Conservation (phyloP, 1,140 invertebrate species). For the Babylonia areolata region DNA sequence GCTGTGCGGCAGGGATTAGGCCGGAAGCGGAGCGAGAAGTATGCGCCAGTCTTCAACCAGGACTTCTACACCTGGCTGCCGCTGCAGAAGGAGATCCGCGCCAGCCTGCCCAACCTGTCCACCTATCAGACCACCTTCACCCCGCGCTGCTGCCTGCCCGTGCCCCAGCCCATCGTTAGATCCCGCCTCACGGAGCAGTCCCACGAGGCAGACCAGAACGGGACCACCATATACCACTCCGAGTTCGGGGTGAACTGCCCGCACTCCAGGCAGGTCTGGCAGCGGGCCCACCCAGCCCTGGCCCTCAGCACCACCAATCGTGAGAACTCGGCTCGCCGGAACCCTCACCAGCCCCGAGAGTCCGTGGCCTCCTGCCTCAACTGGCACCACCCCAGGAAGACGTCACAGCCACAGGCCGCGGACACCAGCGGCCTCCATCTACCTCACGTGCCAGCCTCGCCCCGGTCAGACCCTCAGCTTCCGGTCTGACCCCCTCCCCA, state of each 20-base stretch:
- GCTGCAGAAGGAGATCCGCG: slow-evolving; percentile 57
- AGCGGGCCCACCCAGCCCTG: slow-evolving; percentile 63
- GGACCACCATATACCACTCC: slow-evolving; percentile 68
- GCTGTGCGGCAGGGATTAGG: no score
- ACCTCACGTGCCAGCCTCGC: not conserved
- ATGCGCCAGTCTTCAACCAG: slow-evolving; percentile 60
- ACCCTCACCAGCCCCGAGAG: slow-evolving; percentile 55
- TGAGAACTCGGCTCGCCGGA: slow-evolving; percentile 56
- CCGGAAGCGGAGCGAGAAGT: slow-evolving; percentile 57
- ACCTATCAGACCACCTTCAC: slow-evolving; percentile 66
- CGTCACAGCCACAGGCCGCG: not conserved
- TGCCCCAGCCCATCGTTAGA: slow-evolving; percentile 55
- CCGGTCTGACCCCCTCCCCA: not conserved
- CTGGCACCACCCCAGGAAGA: slow-evolving; percentile 53
- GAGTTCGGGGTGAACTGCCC: slow-evolving; percentile 61
- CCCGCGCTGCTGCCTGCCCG: slow-evolving; percentile 53
- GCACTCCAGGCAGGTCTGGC: slow-evolving; percentile 59
- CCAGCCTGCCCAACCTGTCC: slow-evolving; percentile 58
- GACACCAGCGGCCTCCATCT: slow-evolving; percentile 29
- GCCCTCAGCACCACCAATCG: slow-evolving; percentile 56
- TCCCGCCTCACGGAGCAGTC: slow-evolving; percentile 65
- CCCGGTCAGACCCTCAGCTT: not conserved
- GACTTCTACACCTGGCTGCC: slow-evolving; percentile 72
- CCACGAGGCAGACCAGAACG: slow-evolving; percentile 49
- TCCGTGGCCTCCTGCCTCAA: slow-evolving; percentile 69